Evolutionary conservation across 2,888 invertebrate genomes (phyloP).

Genomic region (Tetropium fuscum): DNA sequence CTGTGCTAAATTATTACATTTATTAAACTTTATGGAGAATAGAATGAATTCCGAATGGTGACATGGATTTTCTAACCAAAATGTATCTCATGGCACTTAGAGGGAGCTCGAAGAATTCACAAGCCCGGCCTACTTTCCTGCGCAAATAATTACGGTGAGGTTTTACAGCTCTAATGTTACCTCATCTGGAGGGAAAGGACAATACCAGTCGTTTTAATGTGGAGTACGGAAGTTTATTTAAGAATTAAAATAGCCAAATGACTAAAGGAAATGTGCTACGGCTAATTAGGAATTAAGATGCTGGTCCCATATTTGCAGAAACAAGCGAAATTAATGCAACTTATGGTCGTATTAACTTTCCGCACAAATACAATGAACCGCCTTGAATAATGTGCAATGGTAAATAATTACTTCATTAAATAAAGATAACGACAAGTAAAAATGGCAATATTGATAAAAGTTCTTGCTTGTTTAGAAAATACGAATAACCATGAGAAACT

Average conservation of each 20-base stretch:
- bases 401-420: too few relatives aligned
- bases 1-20: constrained; percentile 8
- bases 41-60: constrained; percentile 6
- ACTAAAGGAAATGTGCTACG: too few relatives aligned
- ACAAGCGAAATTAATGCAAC: too few relatives aligned
- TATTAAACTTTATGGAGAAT: constrained; percentile 16
- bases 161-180: neutral
- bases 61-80: constrained; percentile 8
- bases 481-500: too few relatives aligned
- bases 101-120: constrained; percentile 19
- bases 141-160: constrained; percentile 10
- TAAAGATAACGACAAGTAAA: too few relatives aligned
- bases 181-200: neutral
- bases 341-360: too few relatives aligned
- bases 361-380: too few relatives aligned
- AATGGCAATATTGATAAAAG: too few relatives aligned
- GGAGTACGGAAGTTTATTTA: constrained; percentile 6
- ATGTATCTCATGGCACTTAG: constrained; percentile 8
- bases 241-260: constrained; percentile 9
- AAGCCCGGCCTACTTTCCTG: constrained; percentile 7
- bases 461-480: too few relatives aligned
- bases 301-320: too few relatives aligned
- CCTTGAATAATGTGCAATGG: too few relatives aligned
- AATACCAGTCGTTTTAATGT: neutral
- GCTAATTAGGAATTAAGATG: too few relatives aligned